These are phyloP conservation scores for Chanos chanos DNA, from an alignment of 2,797 vertebrate species.

Conservation along the genomic window DNA sequence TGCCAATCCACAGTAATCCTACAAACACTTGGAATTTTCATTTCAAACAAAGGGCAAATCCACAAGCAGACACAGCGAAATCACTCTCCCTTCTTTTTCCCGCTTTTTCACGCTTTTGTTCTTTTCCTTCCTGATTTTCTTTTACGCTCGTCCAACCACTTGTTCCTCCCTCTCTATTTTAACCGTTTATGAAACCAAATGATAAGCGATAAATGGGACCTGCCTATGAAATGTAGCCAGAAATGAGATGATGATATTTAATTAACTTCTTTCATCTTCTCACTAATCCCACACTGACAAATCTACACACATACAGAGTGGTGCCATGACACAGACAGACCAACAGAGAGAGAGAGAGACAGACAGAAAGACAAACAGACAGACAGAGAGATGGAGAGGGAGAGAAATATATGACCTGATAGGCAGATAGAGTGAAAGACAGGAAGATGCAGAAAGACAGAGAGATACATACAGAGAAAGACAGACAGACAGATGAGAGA, in stretches of 20 bases:
- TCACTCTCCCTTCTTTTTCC: constrained; percentile 47
- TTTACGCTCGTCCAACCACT: constrained; percentile 60
- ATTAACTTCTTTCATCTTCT: too few species aligned
- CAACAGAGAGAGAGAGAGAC: too few species aligned
- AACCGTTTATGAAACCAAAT: constrained; percentile 56
- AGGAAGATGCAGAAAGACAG: constrained; percentile 37
- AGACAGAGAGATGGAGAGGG: too few species aligned
- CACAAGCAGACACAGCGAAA: constrained; percentile 64
- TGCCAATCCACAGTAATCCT: constrained; percentile 78
- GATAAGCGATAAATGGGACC: constrained; percentile 47
- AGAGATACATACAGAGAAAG: background rate
- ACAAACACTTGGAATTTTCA: constrained; percentile 77
- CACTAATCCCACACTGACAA: too few species aligned
- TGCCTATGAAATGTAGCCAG: too few species aligned
- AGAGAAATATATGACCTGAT: background rate
- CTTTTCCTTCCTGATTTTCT: constrained; percentile 36
- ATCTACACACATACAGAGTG: too few species aligned
- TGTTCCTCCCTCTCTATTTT: constrained; percentile 48
- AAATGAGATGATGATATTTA: too few species aligned
- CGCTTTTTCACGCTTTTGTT: constrained; percentile 4
- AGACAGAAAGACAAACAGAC: too few species aligned
- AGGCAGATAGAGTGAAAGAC: constrained; percentile 38
- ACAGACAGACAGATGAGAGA: background rate
- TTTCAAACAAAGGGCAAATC: constrained; percentile 77
- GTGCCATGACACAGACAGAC: too few species aligned